These are phyloP conservation scores for Mustelus asterias DNA, from an alignment of 2,113 vertebrate genomes.

Conservation along the genomic window DNA sequence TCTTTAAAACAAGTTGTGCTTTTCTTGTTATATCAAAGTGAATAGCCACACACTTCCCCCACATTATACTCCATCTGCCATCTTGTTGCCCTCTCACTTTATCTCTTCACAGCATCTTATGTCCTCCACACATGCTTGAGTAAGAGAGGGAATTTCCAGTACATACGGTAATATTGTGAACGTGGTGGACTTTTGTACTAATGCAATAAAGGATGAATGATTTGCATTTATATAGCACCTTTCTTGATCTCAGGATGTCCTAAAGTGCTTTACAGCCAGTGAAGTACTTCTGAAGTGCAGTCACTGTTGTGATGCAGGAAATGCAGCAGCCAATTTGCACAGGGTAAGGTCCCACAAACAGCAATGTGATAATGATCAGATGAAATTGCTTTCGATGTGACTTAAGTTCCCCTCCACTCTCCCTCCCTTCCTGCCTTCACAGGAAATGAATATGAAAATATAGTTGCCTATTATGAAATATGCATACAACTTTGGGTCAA, in stretches of 20 bases:
- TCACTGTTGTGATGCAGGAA: background rate
- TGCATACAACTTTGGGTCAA: slow-evolving; percentile 27
- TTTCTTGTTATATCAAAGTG: background rate
- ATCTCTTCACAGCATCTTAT: background rate
- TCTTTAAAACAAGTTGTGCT: background rate
- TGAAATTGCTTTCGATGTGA: background rate
- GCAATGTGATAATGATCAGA: background rate
- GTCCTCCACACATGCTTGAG: background rate
- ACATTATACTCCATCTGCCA: background rate
- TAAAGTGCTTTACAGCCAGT: background rate
- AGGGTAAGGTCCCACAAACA: background rate
- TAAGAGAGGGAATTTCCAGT: background rate
- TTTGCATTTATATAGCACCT: background rate
- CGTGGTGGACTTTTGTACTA: background rate
- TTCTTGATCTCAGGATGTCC: background rate
- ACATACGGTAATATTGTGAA: background rate
- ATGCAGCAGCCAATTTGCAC: background rate
- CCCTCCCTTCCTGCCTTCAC: background rate
- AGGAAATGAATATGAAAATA: background rate
- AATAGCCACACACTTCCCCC: background rate
- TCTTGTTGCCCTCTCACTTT: background rate
- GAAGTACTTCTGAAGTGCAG: background rate
- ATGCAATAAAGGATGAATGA: background rate
- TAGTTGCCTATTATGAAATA: background rate
- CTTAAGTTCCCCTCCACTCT: background rate